These are phyloP conservation scores for Lasioglossum oenotherae DNA, from an alignment of 2,888 invertebrate species.

Conservation along the genomic window DNA sequence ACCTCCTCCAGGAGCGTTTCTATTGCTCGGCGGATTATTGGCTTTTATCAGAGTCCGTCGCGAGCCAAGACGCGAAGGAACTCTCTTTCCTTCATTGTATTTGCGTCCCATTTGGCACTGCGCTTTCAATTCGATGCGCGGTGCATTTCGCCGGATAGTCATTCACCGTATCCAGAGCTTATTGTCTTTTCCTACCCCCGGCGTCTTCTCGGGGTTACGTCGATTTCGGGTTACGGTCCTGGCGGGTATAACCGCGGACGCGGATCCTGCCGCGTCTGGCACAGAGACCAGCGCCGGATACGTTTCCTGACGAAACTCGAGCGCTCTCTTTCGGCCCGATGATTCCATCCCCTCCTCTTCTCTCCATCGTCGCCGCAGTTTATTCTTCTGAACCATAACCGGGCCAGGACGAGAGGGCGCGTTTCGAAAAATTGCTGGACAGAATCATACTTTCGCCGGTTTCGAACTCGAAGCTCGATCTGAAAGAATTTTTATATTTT, in stretches of 20 bases:
- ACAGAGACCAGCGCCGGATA: slow-evolving; percentile 39
- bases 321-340: slow-evolving; percentile 10
- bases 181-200: slow-evolving; percentile 72
- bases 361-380: slow-evolving; percentile 12
- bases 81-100: slow-evolving; percentile 72
- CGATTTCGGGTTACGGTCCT: slow-evolving; percentile 66
- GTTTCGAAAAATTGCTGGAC: neutral
- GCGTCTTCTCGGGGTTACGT: slow-evolving; percentile 50
- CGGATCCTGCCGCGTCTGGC: slow-evolving; percentile 42
- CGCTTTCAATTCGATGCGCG: slow-evolving; percentile 75
- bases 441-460: neutral
- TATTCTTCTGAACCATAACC: neutral
- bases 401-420: neutral
- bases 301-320: slow-evolving; percentile 33
- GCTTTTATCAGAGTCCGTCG: slow-evolving; percentile 78
- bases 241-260: slow-evolving; percentile 36
- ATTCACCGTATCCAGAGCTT: slow-evolving; percentile 69
- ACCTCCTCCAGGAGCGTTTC: slow-evolving; percentile 63
- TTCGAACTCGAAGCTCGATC: neutral
- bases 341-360: neutral
- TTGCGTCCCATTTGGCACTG: slow-evolving; percentile 80
- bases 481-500: too few species aligned
- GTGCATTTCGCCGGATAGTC: slow-evolving; percentile 73
- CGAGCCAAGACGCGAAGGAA: slow-evolving; percentile 74
- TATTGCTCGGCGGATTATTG: slow-evolving; percentile 78